These are phyloP conservation scores for Watsonalla cultraria DNA, from an alignment of 2,888 invertebrate species.

Conservation along the genomic window DNA sequence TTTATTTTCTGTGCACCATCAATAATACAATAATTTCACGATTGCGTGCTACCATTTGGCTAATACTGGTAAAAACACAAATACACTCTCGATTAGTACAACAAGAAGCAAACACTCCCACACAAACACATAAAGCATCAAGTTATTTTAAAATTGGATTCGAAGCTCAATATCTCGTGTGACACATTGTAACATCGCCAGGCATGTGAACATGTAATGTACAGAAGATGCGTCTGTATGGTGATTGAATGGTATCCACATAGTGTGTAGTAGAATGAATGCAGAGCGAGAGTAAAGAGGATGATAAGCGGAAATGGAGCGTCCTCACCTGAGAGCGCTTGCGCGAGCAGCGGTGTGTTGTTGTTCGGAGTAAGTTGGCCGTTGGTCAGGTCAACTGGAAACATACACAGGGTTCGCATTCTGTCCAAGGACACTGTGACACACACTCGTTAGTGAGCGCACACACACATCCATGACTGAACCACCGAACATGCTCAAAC, in stretches of 20 bases:
- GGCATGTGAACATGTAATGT: not conserved
- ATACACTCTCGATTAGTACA: not conserved
- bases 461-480: constrained; percentile 72
- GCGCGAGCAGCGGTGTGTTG: constrained; percentile 96
- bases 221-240: not conserved
- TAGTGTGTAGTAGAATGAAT: constrained; percentile 3
- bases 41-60: not conserved
- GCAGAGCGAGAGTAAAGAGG: constrained; percentile 6
- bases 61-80: not conserved
- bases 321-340: constrained; percentile 94
- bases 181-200: not conserved
- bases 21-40: too few relatives aligned
- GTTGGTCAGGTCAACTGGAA: constrained; percentile 96
- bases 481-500: constrained; percentile 56
- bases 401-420: constrained; percentile 82
- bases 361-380: constrained; percentile 97
- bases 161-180: not conserved
- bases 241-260: not conserved
- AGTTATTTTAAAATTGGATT: not conserved
- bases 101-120: not conserved
- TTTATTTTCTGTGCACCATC: too few relatives aligned
- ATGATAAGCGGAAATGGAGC: constrained; percentile 25
- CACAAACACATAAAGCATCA: not conserved
- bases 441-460: constrained; percentile 58
- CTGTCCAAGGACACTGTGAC: constrained; percentile 64